Evolutionary conservation across 1,140 invertebrate genomes (phyloP).

Genomic region (Triops longicaudatus): DNA sequence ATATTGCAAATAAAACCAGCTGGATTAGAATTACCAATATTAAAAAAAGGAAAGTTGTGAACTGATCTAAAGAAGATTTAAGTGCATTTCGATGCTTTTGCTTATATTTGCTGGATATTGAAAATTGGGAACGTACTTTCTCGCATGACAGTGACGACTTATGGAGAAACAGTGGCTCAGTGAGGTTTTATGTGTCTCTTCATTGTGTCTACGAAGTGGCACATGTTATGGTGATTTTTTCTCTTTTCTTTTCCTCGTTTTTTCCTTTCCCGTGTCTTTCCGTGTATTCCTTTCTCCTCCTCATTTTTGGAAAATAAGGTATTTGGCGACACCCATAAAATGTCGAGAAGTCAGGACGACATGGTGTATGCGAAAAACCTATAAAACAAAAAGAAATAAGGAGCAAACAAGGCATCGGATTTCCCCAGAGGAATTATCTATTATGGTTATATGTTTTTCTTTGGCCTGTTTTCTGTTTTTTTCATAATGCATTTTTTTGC

Average conservation of each 20-base stretch:
- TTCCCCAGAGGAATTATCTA: background rate
- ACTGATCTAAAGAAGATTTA: too few species aligned
- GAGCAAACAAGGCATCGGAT: background rate
- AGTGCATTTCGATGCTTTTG: too few species aligned
- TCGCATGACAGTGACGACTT: background rate
- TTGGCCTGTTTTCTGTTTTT: background rate
- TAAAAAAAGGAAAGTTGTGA: too few species aligned
- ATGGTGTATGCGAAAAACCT: background rate
- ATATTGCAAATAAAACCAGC: too few species aligned
- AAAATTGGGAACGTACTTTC: background rate
- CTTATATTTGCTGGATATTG: too few species aligned
- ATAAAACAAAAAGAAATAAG: background rate
- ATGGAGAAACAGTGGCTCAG: background rate
- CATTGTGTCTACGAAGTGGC: background rate
- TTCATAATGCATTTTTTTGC: background rate
- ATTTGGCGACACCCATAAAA: slow-evolving; percentile 12
- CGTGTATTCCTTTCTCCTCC: too few species aligned
- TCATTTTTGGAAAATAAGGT: background rate
- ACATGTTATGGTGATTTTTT: background rate
- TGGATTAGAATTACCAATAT: too few species aligned
- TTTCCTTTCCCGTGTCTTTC: too few species aligned
- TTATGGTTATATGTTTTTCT: background rate
- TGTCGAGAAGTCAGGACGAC: background rate
- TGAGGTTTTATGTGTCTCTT: background rate
- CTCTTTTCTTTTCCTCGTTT: too few species aligned